Evolutionary conservation across 1,140 invertebrate species (phyloP), one percentile per base, ranked within the genome.

Genomic region (Cyclargus thomasi): DNA sequence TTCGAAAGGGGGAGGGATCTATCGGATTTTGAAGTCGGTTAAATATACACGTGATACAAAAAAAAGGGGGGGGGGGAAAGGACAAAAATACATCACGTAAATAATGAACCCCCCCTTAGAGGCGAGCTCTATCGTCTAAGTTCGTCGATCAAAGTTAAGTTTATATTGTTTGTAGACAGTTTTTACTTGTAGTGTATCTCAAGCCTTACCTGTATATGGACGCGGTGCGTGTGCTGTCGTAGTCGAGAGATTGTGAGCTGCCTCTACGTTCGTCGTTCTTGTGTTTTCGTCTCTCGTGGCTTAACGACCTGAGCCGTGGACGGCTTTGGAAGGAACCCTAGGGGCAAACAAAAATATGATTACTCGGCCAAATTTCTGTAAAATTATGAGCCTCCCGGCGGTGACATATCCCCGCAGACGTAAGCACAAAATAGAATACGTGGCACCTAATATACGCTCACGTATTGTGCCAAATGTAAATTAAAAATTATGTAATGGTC

Each of bases 241-340:
- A 73, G 71, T 84, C 76, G 16, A 82, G 64, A 1, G 82, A 84
- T 64, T 70, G 73, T 7, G 74, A 72, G 71, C 82, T 86, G 72
- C 74, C 66, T 36, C 80, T 72, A 22, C 83, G 67, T 64, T 70
- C 66, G 18, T 75, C 63, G 65, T 57, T 23, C 57, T 66, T 69
- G 53, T 62, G 62, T 68, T 53, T 71, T 20, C 57, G 68, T 47
- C 82, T 70, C 71, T 85, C 83, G 65, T 80, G 77, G 69, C 83
- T 86, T 74, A 86, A 82, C 23, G 85, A 88, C 55, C 76, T 79
- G 65, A 79, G 73, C 17, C 85, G 72, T 35, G 73, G 75, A 36
- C 81, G 78, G 67, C 73, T 70, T 63, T 76, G 74, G 62, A 68
- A 69, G 62, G 80, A 70, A 63, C 72, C 73, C 84, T 86, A 72